Conservation (phyloP, 2,797 vertebrate genomes). For the Ispidina picta region DNA sequence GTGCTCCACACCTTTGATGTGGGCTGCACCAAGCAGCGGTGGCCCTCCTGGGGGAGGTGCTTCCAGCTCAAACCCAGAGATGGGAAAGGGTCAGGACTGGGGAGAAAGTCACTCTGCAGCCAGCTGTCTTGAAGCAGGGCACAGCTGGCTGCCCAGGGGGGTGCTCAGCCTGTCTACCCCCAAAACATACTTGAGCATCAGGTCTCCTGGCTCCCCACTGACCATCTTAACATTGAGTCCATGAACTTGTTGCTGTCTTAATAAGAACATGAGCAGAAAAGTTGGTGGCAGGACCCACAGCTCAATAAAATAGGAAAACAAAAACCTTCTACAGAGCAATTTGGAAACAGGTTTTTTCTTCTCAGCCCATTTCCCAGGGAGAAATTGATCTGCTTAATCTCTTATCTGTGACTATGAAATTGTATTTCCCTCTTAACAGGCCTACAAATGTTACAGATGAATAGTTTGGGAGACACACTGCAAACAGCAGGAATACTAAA, state of each 20-base stretch:
- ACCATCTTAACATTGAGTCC: not conserved
- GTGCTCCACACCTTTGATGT: accelerated
- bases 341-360: not conserved
- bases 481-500: conserved; percentile 13
- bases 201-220: not conserved
- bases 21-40: accelerated
- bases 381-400: conserved; percentile 72
- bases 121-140: accelerated
- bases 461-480: conserved; percentile 1
- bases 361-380: not conserved
- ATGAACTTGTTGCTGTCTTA: not conserved
- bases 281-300: not conserved
- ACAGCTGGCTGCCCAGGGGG: not conserved
- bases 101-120: not conserved
- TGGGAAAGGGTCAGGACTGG: not conserved
- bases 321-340: not conserved
- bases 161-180: not conserved
- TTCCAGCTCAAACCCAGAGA: not conserved
- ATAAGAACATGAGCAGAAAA: not conserved
- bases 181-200: not conserved
- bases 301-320: conserved; percentile 21
- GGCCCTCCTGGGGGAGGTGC: accelerated
- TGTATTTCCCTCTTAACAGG: conserved; percentile 75
- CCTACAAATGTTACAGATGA: conserved; percentile 69
- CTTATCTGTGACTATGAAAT: conserved; percentile 77